phyloP scores from a whole-genome alignment of 2,113 vertebrate species.

The Circaetus cinerascens region DNA sequence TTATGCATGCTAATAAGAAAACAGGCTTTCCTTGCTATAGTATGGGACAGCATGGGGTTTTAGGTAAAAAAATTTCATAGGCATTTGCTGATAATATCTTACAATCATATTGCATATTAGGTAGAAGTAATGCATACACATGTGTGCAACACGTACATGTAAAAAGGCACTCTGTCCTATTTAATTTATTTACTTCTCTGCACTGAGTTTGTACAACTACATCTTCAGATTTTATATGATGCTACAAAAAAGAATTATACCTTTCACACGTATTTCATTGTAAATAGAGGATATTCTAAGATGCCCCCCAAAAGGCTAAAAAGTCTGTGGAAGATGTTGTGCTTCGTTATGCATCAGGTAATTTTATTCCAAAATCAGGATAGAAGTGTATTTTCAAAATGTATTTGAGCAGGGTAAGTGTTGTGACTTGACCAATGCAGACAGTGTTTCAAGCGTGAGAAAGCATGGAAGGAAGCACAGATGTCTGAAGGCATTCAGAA shows the following conservation, averaged over 20 bases:
- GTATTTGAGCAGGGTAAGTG: neutral
- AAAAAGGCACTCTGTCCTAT: neutral
- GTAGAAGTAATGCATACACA: neutral
- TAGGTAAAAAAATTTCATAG: neutral
- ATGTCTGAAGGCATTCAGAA: neutral
- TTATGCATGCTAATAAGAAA: neutral
- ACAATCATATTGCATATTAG: neutral
- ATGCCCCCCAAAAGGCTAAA: neutral
- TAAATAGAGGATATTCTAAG: neutral
- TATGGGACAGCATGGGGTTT: neutral
- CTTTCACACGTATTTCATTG: neutral
- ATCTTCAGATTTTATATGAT: neutral
- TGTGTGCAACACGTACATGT: neutral
- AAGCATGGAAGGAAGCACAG: neutral
- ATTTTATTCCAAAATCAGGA: neutral
- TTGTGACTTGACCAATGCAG: neutral
- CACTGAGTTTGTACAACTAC: neutral
- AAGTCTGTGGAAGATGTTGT: neutral
- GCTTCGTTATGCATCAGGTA: accelerated
- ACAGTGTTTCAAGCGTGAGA: neutral
- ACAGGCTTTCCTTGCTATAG: neutral
- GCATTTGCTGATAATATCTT: neutral
- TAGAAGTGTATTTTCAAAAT: neutral
- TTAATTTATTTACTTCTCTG: neutral
- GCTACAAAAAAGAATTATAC: neutral